Evolutionary conservation across 2,888 invertebrate genomes (phyloP).

Genomic region (Pristionchus entomophagus): DNA sequence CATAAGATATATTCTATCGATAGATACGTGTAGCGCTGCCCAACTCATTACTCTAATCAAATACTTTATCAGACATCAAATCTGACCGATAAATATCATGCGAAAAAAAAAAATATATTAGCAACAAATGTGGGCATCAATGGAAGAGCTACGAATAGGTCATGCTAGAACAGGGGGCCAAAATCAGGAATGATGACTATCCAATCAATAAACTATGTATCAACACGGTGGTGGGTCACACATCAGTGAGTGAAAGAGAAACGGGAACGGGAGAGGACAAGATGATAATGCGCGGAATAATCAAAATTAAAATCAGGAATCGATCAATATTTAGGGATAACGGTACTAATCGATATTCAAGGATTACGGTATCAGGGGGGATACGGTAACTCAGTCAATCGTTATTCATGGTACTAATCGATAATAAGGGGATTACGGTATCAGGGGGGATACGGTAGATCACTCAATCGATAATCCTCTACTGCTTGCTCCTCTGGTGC

Average conservation of each 20-base stretch:
- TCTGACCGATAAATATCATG: not conserved
- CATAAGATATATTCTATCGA: not conserved
- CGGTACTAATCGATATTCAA: too few species aligned
- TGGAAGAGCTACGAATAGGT: not conserved
- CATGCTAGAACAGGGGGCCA: not conserved
- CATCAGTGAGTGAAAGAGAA: constrained; percentile 27
- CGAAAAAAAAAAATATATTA: constrained; percentile 10
- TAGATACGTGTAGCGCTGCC: not conserved
- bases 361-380: too few species aligned
- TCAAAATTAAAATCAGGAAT: not conserved
- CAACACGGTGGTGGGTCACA: not conserved
- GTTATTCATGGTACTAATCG: not conserved
- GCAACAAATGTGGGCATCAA: constrained; percentile 3
- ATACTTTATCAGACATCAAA: not conserved
- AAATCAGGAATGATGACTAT: not conserved
- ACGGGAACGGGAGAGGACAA: constrained; percentile 3
- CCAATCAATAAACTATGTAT: not conserved
- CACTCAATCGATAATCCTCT: not conserved
- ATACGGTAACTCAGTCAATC: not conserved
- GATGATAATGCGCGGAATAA: constrained; percentile 34
- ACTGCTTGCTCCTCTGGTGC: constrained; percentile 43
- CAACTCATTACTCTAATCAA: not conserved
- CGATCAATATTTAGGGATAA: not conserved
- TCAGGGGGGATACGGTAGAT: not conserved
- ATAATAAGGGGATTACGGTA: too few species aligned